Base-by-base conservation (phyloP, 1,140 invertebrate species). In the Drosophila jambulina region DNA sequence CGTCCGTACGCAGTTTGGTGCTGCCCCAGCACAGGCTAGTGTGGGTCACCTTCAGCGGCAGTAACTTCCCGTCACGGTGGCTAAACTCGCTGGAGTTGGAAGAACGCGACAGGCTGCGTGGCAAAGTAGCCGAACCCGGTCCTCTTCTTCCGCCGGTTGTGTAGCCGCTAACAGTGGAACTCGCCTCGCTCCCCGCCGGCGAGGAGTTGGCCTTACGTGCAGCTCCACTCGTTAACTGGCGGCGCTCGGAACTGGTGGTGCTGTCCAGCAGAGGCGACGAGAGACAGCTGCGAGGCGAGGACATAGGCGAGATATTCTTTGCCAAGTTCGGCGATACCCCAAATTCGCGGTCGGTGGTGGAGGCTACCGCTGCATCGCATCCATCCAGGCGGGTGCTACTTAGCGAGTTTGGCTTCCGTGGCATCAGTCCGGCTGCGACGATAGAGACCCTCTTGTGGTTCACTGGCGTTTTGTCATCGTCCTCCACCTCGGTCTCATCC, bases 11-110 rank as follows among this genome's bases (percentile, higher is more conserved):
- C 59, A 93, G 56, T 38, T 91, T 91, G 29, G 82, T 81, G 71
- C 92, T 92, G n/a, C 90, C 90, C 92, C 92, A 93, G 40, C 83
- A 87, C 1, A 93, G 43, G 29, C 88, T 86, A 0, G 84, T 75
- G 15, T 86, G 78, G 2, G 88, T 92, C 7, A 93, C 90, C 59
- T 93, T 93, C 12, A 93, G n/a, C 1, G 92, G 91, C 6, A 93
- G 65, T 2, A 69, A 59, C 48, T 92, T 92, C 0, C 91, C 92
- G 68, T 93, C 91, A 0, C 92, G 82, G 58, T 93, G 92, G 29
- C 90, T 93, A n/a, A 92, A 92, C 75, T 93, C 92, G 59, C 92
- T 93, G n/a, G 81, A 84, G 58, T 82, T 93, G 17, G 92, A 93
- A 23, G 83, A 91, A 15, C 91, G 91, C 0, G 92, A 93, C 10